Evolutionary conservation across 2,888 invertebrate species (phyloP), one percentile per base, ranked within the genome.

Genomic region (Axea sp.): DNA sequence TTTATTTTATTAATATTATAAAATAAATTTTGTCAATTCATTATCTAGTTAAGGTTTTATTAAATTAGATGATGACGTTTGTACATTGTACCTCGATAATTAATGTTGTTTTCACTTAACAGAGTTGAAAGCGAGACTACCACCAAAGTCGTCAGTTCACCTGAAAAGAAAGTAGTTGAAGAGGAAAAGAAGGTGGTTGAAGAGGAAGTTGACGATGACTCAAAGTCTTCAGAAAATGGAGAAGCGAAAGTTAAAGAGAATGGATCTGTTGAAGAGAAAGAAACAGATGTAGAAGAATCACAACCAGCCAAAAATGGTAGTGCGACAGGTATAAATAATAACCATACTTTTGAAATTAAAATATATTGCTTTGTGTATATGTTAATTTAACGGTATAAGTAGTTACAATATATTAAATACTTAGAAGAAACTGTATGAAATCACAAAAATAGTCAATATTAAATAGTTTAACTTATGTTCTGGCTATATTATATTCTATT

Each of bases 161-260:
- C 88, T 41, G 88, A 88, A 82, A 91, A 91, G 82, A 86, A 87
- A 89, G 90, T 83, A 47, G 86, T 86, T 7, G 88, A 87, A 49
- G 84, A 86, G 65, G 77, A 76, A 4, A 75, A 73, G 15, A 76
- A 78, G 51, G 71, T 73, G 7, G 49, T 67, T 7, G 76, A 71
- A 12, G 86, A 82, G 80, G 90, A 90, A 75, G 88, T 86, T 17
- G 88, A 88, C 11, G 84, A 86, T 24, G 86, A 88, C 31, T 86
- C 87, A 14, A 86, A 88, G 75, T 83, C 88, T 45, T 88, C 88
- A 64, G 83, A 87, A 55, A 88, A 87, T 71, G 88, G 86, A 28
- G 84, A 86, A n/a, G 83, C 82, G 3, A 83, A 84, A 55, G 69
- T 83, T 71, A 87, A 87, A 80, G 89, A 89, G 77, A 89, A 89